Base-by-base conservation (phyloP, 2,888 invertebrate genomes). In the Deladenus siricidicola region DNA sequence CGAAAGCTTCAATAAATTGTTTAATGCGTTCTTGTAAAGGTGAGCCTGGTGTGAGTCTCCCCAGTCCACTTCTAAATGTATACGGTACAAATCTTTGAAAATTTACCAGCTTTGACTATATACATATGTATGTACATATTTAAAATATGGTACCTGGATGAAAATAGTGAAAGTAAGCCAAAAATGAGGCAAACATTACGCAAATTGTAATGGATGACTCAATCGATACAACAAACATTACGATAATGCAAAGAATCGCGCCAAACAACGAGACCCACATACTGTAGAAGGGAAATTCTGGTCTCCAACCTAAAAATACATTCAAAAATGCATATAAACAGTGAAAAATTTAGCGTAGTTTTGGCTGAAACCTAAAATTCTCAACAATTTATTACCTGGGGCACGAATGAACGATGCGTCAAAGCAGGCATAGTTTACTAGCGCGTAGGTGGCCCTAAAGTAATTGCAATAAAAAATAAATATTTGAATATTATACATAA, bases 41-140 rank as follows among this genome's bases (percentile, higher is more conserved):
- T 93, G 91, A 0, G 91, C 92, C 80, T 93, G 92, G 0, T 90
- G 90, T 14, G 90, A 89, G 62, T 91, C 90, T 19, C 93, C 93
- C 93, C 93, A 93, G 80, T 93, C 93, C 1, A 91, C 91, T 79
- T 91, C 81, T 80, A 72, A 48, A 73, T 8, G 6, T 34, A 34
- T 34, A 34, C 14, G 39, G 14, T 10, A 34, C 14, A 14, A n/a
- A n/a, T n/a, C n/a, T n/a, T n/a, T 34, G 14, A 10, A 34, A 34
- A 34, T 34, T 34, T 14, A 34, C 14, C 39, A 34, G 39, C 6
- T 10, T 10, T 10, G 14, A 34, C 14, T 34, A 34, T 34, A 14
- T 14, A 34, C 14, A 34, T n/a, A 34, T 34, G 39, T 34, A 34
- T 34, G 14, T 34, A 14, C 39, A 34, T 10, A 34, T 34, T 34